Conservation (phyloP, 2,888 invertebrate genomes). For the Junonia oenone region DNA sequence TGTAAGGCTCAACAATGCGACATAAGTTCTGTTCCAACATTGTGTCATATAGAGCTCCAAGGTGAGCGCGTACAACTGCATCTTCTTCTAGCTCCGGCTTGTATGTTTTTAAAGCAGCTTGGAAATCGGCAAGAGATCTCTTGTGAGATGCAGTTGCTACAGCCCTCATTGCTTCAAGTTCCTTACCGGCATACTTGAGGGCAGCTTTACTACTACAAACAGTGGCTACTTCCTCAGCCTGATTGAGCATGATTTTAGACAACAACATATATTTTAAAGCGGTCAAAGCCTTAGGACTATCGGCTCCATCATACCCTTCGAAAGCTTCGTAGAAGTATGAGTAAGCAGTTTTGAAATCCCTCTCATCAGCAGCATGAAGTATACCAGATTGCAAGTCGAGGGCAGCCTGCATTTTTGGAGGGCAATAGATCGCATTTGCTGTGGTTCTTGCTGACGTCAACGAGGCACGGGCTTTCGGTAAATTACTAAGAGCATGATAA, state of each 20-base stretch:
- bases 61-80: slow-evolving; percentile 97
- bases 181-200: slow-evolving; percentile 95
- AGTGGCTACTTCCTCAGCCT: slow-evolving; percentile 96
- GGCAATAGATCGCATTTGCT: slow-evolving; percentile 99
- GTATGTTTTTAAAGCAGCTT: slow-evolving; percentile 91
- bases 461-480: slow-evolving; percentile 97
- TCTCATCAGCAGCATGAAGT: slow-evolving; percentile 99
- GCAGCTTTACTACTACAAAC: slow-evolving; percentile 98
- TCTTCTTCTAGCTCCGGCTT: slow-evolving; percentile 95
- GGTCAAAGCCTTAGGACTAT: slow-evolving; percentile 92
- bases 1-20: slow-evolving; percentile 99
- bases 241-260: slow-evolving; percentile 98
- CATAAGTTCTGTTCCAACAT: slow-evolving; percentile 99
- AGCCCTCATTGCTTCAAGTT: slow-evolving; percentile 98
- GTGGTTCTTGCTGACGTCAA: slow-evolving; percentile 99
- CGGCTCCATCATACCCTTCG: slow-evolving; percentile 98
- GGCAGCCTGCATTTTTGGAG: slow-evolving; percentile 98
- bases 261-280: slow-evolving; percentile 99
- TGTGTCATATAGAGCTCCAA: slow-evolving; percentile 97
- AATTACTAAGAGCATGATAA: slow-evolving; percentile 97
- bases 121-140: slow-evolving; percentile 97
- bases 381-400: slow-evolving; percentile 98
- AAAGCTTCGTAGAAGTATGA: slow-evolving; percentile 99
- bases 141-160: slow-evolving; percentile 98
- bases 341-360: slow-evolving; percentile 99